Evolutionary conservation across 2,888 invertebrate genomes (phyloP), one percentile per base, ranked within the genome.

Genomic region (Lymantria dispar): DNA sequence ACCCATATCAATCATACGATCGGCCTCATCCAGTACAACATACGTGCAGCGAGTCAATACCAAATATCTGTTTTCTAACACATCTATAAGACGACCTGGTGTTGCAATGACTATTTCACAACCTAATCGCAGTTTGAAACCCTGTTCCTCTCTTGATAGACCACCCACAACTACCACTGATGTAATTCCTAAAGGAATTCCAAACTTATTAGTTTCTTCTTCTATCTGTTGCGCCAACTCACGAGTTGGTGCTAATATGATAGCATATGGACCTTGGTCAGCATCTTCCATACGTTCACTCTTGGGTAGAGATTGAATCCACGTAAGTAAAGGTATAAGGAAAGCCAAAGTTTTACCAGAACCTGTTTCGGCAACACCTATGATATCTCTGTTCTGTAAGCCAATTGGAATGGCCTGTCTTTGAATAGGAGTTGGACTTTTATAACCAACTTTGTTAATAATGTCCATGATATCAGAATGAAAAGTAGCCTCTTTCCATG

Each of bases 1-100:
- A 80, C 99, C 99, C 97, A 99, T 99, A 93, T 99, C 99, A 85
- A 99, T 98, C 99, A 99, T 99, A 77, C 99, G 95, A 92, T 99
- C 99, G 33, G 99, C 99, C 92, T 98, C 97, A 74, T 98, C 97
- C 47, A 97, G 92, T 5, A 98, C 99, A 54, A 99, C 98, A 81
- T 99, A 99, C 0, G 99, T 99, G 85, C 99, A 99, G 76, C 99
- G 97, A 83, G 96, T 97, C 12, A 99, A 91, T 8, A 99, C 99
- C 61, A 99, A 92, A 82, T 99, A 99, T 54, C 99, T 94, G 87
- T 99, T 99, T 88, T 99, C 99, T 56, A 99, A 87, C 0, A 99
- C 99, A 85, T 99, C 99, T 60, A 99, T 98, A 42, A 99, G 93
- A 94, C 99, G 97, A 93, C 99, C 99, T 5, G 99, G 99, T 0